Conservation (phyloP, 2,888 invertebrate species). For the Eupithecia insigniata region DNA sequence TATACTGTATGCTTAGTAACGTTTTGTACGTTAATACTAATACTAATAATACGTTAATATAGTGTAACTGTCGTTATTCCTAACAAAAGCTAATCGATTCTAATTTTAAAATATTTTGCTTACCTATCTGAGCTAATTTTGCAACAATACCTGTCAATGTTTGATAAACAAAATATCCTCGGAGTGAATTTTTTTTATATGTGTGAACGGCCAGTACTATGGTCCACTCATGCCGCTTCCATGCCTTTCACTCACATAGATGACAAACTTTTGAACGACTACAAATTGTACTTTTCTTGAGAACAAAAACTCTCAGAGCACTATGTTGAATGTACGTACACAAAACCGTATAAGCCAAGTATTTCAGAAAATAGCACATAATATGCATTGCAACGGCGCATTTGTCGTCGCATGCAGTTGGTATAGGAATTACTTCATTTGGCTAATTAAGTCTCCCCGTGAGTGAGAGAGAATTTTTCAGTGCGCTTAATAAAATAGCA, state of each 20-base stretch:
- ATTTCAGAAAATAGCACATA: conserved; percentile 11
- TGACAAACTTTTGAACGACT: background rate
- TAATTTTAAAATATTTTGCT: too few species aligned
- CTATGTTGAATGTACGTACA: background rate
- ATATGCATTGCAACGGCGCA: conserved; percentile 26
- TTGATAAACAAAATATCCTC: background rate
- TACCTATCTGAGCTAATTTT: too few species aligned
- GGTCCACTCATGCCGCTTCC: background rate
- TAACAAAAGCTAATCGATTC: too few species aligned
- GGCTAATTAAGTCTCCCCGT: conserved; percentile 7
- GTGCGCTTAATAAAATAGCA: background rate
- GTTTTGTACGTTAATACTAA: too few species aligned
- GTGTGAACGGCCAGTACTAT: background rate
- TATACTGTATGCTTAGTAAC: background rate
- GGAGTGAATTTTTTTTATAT: background rate
- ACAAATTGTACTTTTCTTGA: background rate
- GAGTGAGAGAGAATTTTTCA: background rate
- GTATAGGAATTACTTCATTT: conserved; percentile 28
- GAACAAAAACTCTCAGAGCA: background rate
- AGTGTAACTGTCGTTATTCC: too few species aligned
- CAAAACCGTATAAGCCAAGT: background rate
- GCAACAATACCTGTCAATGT: background rate
- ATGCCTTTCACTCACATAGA: background rate
- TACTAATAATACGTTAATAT: too few species aligned
- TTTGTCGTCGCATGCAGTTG: conserved; percentile 5